phyloP scores from a whole-genome alignment of 2,888 invertebrate species.

The Callinectes sapidus region DNA sequence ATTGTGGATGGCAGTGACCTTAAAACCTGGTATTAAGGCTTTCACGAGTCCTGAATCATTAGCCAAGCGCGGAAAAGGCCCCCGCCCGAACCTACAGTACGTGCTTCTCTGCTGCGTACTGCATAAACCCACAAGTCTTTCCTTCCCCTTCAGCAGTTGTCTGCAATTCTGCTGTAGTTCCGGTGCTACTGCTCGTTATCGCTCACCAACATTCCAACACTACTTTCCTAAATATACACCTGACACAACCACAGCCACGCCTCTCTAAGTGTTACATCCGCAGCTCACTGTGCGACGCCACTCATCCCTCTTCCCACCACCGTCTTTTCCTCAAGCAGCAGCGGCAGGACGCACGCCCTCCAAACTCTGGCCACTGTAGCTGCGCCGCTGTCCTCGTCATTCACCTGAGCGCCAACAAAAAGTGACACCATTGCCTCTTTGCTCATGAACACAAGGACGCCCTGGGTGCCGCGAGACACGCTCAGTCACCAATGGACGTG shows the following conservation, averaged over 20 bases:
- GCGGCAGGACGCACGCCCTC: background rate
- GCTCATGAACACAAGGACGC: constrained; percentile 34
- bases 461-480: background rate
- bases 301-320: background rate
- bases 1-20: constrained; percentile 4
- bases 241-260: constrained; percentile 12
- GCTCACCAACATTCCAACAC: background rate
- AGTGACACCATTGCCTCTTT: constrained; percentile 28
- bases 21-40: background rate
- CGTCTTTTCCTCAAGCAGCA: background rate
- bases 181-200: constrained; percentile 37
- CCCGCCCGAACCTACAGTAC: background rate
- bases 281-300: background rate
- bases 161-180: constrained; percentile 37
- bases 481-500: constrained; percentile 11
- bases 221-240: constrained; percentile 12
- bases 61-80: constrained; percentile 19
- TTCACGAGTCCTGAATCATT: constrained; percentile 34
- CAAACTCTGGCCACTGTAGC: background rate
- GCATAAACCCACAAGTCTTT: background rate
- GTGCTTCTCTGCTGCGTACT: background rate
- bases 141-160: background rate
- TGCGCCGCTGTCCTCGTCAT: constrained; percentile 12
- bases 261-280: background rate
- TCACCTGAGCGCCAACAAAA: constrained; percentile 7